phyloP scores from a whole-genome alignment of 2,797 vertebrate genomes.

The Aselliscus stoliczkanus region DNA sequence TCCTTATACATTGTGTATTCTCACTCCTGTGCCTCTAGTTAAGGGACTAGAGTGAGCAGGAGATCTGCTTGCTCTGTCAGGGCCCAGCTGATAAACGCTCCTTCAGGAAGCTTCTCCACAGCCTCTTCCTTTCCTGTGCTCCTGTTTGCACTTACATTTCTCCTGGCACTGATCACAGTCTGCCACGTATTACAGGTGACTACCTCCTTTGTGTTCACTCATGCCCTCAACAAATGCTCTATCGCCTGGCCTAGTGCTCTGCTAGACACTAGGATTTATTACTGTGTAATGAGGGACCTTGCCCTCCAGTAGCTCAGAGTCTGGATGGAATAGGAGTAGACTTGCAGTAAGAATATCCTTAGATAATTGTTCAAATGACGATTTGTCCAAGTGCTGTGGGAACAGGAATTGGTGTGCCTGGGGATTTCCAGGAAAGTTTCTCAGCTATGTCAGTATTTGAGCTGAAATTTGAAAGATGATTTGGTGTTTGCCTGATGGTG shows the following conservation, averaged over 20 bases:
- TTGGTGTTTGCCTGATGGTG: neutral
- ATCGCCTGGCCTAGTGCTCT: neutral
- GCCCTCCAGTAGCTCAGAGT: neutral
- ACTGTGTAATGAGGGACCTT: neutral
- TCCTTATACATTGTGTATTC: neutral
- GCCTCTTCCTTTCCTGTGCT: neutral
- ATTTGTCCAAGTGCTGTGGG: neutral
- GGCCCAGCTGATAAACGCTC: neutral
- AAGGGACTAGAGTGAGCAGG: neutral
- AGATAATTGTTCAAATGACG: neutral
- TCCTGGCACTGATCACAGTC: neutral
- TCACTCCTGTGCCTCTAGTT: neutral
- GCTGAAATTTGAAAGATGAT: neutral
- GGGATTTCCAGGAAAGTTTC: neutral
- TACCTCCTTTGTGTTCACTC: neutral
- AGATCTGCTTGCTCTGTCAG: neutral
- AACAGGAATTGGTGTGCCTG: neutral
- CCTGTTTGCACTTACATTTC: neutral
- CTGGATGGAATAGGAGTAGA: neutral
- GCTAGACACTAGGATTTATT: neutral
- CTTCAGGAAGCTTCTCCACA: neutral
- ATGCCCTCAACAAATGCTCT: neutral
- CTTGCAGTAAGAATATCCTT: neutral
- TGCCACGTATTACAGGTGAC: too few species aligned
- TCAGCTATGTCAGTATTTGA: neutral